A percentile compares a stretch with the other conserved stretches of the same genome.
phyloP scores from a whole-genome alignment of 2,888 invertebrate species.

The Drosophila melanocephala region DNA sequence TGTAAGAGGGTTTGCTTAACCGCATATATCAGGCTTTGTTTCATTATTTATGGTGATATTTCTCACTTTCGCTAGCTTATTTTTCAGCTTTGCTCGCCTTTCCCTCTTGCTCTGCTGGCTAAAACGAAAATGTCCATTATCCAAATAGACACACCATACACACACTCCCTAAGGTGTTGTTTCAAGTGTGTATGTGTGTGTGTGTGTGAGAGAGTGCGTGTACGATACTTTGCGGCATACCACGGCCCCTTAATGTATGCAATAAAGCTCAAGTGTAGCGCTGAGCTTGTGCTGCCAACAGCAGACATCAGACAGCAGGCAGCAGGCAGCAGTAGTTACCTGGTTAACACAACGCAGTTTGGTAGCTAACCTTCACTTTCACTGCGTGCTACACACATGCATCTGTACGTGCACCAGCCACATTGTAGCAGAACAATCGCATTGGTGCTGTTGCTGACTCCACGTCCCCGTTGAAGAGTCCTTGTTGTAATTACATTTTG shows the following conservation, averaged over 20 bases:
- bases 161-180: conserved; percentile 46
- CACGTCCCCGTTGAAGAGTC: conserved; percentile 54
- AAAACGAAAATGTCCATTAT: conserved; percentile 73
- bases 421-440: conserved; percentile 70
- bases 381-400: conserved; percentile 40
- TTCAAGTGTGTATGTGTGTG: conserved; percentile 20
- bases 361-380: conserved; percentile 77
- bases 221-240: conserved; percentile 67
- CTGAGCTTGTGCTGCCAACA: conserved; percentile 47
- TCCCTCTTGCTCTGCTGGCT: conserved; percentile 25
- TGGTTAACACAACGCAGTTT: conserved; percentile 42
- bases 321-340: conserved; percentile 2
- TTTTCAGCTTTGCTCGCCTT: not conserved
- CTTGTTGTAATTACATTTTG: conserved; percentile 80
- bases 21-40: conserved; percentile 41
- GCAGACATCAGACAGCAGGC: not conserved
- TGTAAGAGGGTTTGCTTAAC: conserved; percentile 18
- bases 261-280: conserved; percentile 78
- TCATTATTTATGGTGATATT: conserved; percentile 50
- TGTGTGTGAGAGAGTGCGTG: conserved; percentile 34
- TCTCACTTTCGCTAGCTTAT: conserved; percentile 1
- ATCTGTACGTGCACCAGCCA: conserved; percentile 25
- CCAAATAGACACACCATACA: conserved; percentile 59
- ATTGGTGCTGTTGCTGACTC: conserved; percentile 36
- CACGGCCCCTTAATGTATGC: conserved; percentile 80